Evolutionary conservation across 2,888 invertebrate species (phyloP).

Genomic region (Brenthis hecate): DNA sequence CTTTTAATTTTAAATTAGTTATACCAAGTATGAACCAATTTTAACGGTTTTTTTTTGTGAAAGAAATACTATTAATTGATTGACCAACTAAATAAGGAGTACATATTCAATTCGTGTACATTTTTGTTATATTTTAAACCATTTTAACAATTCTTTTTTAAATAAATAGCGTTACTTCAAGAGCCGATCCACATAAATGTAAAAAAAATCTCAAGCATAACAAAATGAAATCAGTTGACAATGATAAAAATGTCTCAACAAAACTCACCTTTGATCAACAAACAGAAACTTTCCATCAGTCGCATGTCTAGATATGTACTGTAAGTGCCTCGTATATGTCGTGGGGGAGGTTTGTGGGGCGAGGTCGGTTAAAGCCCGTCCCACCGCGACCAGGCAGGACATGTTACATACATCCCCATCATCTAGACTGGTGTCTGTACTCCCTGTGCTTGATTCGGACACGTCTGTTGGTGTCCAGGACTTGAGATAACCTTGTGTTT

Average conservation of each 20-base stretch:
- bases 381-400: constrained; percentile 95
- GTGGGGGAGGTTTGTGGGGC: constrained; percentile 58
- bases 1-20: background rate
- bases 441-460: constrained; percentile 81
- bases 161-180: too few relatives aligned
- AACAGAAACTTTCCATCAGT: constrained; percentile 96
- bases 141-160: too few relatives aligned
- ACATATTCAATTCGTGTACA: too few relatives aligned
- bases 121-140: too few relatives aligned
- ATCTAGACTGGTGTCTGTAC: constrained; percentile 82
- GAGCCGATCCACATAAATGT: too few relatives aligned
- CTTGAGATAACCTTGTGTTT: constrained; percentile 87
- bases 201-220: too few relatives aligned
- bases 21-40: too few relatives aligned
- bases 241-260: background rate
- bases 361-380: constrained; percentile 85
- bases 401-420: constrained; percentile 83
- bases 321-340: constrained; percentile 84
- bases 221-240: too few relatives aligned
- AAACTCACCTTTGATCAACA: constrained; percentile 91
- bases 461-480: constrained; percentile 93
- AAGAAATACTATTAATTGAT: too few relatives aligned
- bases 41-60: too few relatives aligned
- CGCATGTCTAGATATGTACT: constrained; percentile 92
- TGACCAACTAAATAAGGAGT: too few relatives aligned